phyloP scores from a whole-genome alignment of 1,140 invertebrate genomes.

The Chionoecetes opilio region DNA sequence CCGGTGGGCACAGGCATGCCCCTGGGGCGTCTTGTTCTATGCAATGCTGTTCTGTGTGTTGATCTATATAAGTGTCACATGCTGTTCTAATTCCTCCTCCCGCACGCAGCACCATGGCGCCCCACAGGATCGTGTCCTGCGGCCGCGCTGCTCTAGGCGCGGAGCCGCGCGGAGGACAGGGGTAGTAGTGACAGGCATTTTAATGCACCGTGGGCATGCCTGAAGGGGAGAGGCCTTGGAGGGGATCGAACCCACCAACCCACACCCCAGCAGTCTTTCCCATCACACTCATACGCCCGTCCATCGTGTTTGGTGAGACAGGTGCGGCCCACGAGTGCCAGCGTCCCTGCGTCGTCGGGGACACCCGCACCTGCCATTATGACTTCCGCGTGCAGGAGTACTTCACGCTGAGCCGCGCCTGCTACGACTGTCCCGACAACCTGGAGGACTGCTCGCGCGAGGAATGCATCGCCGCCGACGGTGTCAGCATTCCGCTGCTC shows the following conservation, averaged over 20 bases:
- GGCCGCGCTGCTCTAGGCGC: too few relatives aligned
- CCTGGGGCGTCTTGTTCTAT: too few relatives aligned
- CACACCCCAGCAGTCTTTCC: background rate
- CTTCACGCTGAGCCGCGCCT: constrained; percentile 85
- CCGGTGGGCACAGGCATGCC: too few relatives aligned
- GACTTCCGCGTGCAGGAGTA: constrained; percentile 65
- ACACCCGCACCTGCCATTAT: constrained; percentile 63
- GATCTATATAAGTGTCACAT: too few relatives aligned
- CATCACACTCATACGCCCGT: background rate
- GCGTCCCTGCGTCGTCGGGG: constrained; percentile 38
- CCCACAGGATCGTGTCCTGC: too few relatives aligned
- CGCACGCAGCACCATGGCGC: too few relatives aligned
- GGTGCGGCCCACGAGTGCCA: constrained; percentile 50
- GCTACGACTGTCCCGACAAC: constrained; percentile 92
- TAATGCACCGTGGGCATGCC: too few relatives aligned
- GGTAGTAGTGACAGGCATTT: too few relatives aligned
- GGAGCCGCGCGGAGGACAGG: too few relatives aligned
- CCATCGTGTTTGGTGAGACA: background rate
- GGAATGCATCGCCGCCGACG: constrained; percentile 93
- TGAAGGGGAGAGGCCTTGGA: too few relatives aligned
- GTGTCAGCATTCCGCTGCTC: constrained; percentile 89
- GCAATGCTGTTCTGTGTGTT: too few relatives aligned
- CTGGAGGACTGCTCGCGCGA: constrained; percentile 89
- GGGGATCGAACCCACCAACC: background rate
- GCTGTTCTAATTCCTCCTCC: too few relatives aligned